These are phyloP conservation scores for Carettochelys insculpta DNA, from an alignment of 2,113 vertebrate species.

Conservation along the genomic window DNA sequence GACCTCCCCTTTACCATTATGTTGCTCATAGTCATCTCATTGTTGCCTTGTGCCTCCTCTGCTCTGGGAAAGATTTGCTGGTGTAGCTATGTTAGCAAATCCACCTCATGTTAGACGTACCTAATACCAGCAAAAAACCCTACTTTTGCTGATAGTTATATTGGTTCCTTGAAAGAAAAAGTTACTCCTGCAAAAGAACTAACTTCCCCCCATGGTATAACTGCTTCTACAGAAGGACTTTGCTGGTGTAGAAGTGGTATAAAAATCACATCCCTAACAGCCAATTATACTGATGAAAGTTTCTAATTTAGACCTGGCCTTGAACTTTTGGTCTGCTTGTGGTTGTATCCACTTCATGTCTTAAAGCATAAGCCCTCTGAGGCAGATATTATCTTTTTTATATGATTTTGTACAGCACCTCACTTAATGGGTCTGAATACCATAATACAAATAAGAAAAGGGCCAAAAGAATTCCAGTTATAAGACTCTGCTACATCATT, in stretches of 20 bases:
- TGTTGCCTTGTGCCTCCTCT: neutral
- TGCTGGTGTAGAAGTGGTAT: neutral
- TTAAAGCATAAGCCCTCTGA: rapidly evolving
- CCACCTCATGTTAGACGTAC: neutral
- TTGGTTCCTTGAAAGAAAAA: neutral
- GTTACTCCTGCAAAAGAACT: neutral
- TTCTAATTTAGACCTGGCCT: neutral
- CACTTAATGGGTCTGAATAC: neutral
- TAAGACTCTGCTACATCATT: rapidly evolving
- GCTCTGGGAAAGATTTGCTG: neutral
- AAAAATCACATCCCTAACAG: neutral
- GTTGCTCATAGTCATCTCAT: neutral
- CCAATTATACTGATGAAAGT: neutral
- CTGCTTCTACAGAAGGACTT: too few relatives aligned
- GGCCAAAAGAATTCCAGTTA: neutral
- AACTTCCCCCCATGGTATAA: too few relatives aligned
- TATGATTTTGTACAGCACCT: neutral
- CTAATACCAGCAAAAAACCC: neutral
- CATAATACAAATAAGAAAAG: neutral
- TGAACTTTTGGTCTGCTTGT: neutral
- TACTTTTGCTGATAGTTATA: neutral
- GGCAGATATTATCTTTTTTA: neutral
- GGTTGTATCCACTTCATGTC: neutral
- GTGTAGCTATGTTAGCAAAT: neutral
- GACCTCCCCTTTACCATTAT: neutral